These are phyloP conservation scores for Ornithoptera priamus DNA, from an alignment of 2,888 invertebrate species.

Conservation along the genomic window DNA sequence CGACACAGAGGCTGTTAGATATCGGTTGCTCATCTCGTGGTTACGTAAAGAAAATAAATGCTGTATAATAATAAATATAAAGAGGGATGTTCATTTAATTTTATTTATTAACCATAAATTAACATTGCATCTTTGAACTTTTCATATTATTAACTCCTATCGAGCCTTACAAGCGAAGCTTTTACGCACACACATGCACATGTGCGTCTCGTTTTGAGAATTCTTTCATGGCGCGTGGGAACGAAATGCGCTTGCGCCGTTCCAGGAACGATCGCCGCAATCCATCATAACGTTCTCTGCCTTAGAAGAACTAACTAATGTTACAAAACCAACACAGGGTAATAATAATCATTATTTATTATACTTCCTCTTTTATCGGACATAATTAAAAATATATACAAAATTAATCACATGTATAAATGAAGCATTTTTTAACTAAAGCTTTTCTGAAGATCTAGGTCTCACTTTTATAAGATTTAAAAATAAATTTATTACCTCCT, in stretches of 20 bases:
- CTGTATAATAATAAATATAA: too few species aligned
- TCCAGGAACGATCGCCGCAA: constrained; percentile 68
- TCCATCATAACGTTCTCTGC: constrained; percentile 61
- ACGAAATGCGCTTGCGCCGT: constrained; percentile 59
- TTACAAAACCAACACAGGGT: background rate
- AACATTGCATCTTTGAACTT: background rate
- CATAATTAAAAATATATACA: too few species aligned
- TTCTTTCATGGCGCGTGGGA: constrained; percentile 69
- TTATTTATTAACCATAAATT: background rate
- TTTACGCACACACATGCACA: constrained; percentile 35
- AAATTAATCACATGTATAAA: too few species aligned
- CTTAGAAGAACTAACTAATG: constrained; percentile 6
- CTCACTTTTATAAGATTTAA: too few species aligned
- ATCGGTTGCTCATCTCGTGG: too few species aligned
- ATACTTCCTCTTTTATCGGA: background rate
- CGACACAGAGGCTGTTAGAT: too few species aligned
- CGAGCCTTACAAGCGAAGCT: background rate
- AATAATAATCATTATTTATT: background rate
- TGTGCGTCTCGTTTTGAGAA: constrained; percentile 49
- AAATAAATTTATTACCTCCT: too few species aligned
- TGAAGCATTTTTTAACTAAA: too few species aligned
- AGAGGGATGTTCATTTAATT: too few species aligned
- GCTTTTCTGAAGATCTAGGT: too few species aligned
- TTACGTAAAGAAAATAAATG: too few species aligned
- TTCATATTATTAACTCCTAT: background rate